Base-by-base conservation (phyloP, 2,888 invertebrate species). In the Lobophora halterata region DNA sequence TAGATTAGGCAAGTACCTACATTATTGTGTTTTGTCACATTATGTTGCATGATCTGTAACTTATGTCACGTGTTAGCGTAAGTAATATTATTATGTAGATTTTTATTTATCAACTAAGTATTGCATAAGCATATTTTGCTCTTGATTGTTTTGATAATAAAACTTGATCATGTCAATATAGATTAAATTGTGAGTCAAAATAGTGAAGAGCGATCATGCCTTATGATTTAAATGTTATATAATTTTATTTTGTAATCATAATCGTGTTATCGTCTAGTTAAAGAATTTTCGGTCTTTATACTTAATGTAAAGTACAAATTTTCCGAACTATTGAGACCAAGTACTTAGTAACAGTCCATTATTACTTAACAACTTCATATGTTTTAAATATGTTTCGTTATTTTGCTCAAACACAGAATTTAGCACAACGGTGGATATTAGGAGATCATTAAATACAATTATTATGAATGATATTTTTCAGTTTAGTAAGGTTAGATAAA, bases 1-100 rank as follows among this genome's bases (percentile, higher is more conserved):
- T 68, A 38, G 33, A 16, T 30, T 25, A 38, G 20, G 32, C 68
- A 61, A 55, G 59, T 55, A 47, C 43, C 51, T 49, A 43, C 11
- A 47, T 57, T 54, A 54, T 52, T 54, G 41, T 46, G 45, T 32
- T 56, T 58, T 60, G 60, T 61, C 56, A 65, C 31, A 64, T 64
- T 57, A 48, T 62, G 48, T 57, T 49, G 58, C 52, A 36, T 42
- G 50, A 52, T 49, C 44, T 47, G 35, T 41, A 38, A 46, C 36
- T 19, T 37, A 36, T 18, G 29, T 26, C 20, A 26, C 18, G 19
- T 23, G 30, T 28, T 34, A 34, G 21, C 3, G 3, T 36, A 29
- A 24, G 20, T 23, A 11, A 19, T 11, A 23, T 29, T 25, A 27
- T 23, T 28, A 10, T 13, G 13, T 24, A 21, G 11, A 16, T 8